Percentiles rank a stretch among this genome's conserved stretches.
Conservation (phyloP, 2,113 vertebrate species). For the Chionodraco myersi region DNA sequence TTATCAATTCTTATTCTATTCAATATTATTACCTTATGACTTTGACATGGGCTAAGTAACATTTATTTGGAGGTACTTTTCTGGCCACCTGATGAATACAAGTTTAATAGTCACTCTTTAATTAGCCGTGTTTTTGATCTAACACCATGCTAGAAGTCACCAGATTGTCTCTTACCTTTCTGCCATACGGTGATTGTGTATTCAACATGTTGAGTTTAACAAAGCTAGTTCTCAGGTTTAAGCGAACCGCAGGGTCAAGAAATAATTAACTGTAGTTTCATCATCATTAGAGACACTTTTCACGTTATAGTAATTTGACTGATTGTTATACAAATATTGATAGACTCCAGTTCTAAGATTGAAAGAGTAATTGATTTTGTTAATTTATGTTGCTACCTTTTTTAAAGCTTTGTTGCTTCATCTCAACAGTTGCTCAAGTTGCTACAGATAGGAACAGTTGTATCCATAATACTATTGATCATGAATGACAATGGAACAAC, state of each 20-base stretch:
- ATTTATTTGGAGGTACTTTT: no score
- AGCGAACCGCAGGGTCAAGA: neutral
- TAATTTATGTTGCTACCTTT: neutral
- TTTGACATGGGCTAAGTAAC: no score
- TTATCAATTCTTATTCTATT: no score
- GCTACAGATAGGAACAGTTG: neutral
- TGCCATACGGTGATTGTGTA: no score
- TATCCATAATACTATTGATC: neutral
- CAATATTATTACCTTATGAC: no score
- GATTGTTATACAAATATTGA: neutral
- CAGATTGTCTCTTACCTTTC: no score
- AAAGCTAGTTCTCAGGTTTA: no score
- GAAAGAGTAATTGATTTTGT: neutral
- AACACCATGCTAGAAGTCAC: no score
- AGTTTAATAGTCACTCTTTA: no score
- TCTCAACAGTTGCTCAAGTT: conserved; percentile 1
- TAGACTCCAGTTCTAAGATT: neutral
- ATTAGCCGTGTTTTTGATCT: no score
- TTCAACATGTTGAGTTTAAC: no score
- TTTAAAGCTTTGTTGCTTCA: neutral
- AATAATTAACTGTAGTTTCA: neutral
- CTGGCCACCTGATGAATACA: no score
- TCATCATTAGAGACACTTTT: neutral
- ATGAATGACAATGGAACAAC: conserved; percentile 16
- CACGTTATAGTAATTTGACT: neutral